These are phyloP conservation scores for Alligator mississippiensis DNA, from an alignment of 2,113 vertebrate genomes.

Conservation along the genomic window DNA sequence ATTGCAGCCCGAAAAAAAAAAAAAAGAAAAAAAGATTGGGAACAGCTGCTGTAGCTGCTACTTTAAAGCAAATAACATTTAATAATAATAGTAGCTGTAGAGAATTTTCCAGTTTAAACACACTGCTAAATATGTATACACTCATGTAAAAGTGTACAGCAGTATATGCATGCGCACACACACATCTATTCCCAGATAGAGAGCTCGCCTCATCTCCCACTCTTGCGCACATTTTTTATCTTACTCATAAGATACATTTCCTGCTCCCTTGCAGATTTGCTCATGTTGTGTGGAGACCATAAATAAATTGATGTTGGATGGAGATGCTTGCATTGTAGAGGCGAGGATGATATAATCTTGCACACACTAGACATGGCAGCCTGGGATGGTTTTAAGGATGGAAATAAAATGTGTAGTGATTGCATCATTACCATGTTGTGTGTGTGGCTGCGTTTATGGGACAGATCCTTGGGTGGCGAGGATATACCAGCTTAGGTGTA, in stretches of 20 bases:
- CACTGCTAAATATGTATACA: accelerated
- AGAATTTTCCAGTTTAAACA: neutral
- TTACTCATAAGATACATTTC: neutral
- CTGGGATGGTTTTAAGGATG: neutral
- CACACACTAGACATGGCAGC: neutral
- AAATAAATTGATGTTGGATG: constrained; percentile 58
- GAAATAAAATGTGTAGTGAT: neutral
- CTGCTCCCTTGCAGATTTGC: neutral
- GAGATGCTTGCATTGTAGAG: constrained; percentile 20
- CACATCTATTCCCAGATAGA: accelerated
- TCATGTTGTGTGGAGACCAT: constrained; percentile 38
- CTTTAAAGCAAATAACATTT: neutral
- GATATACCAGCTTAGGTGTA: neutral
- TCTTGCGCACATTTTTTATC: neutral
- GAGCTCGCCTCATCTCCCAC: neutral
- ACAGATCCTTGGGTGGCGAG: neutral
- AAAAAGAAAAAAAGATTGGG: too few relatives aligned
- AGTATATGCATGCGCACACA: accelerated
- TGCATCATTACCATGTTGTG: neutral
- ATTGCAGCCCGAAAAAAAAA: too few relatives aligned
- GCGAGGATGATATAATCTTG: constrained; percentile 10
- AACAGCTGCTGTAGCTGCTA: neutral
- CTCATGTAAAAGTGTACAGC: accelerated
- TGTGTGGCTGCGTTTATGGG: neutral
- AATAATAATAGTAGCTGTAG: neutral